A percentile compares a stretch with the other conserved stretches of the same genome.
phyloP scores from a whole-genome alignment of 2,888 invertebrate species.

The Eupelmus urozonus region DNA sequence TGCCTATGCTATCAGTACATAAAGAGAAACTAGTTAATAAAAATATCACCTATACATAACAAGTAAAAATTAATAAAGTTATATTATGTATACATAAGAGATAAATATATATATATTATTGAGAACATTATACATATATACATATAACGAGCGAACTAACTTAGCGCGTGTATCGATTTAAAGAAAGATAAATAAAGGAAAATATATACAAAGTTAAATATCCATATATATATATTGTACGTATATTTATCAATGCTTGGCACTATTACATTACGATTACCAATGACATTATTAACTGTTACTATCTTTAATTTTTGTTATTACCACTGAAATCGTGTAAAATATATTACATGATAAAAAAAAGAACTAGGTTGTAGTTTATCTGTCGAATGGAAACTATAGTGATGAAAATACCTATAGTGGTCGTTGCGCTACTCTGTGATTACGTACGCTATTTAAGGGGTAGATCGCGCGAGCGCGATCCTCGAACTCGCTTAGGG shows the following conservation, averaged over 20 bases:
- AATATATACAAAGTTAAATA: constrained; percentile 29
- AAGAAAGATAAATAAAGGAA: background rate
- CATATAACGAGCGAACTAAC: constrained; percentile 15
- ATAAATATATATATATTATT: constrained; percentile 54
- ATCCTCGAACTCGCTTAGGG: constrained; percentile 55
- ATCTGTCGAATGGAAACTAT: constrained; percentile 52
- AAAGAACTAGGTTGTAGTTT: constrained; percentile 40
- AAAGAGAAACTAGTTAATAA: constrained; percentile 39
- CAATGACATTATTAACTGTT: background rate
- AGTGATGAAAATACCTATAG: constrained; percentile 57
- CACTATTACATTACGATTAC: constrained; percentile 34
- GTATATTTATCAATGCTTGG: constrained; percentile 39
- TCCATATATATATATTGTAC: constrained; percentile 20
- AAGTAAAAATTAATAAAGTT: constrained; percentile 34
- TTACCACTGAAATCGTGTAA: constrained; percentile 22
- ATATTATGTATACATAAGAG: constrained; percentile 42
- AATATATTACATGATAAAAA: constrained; percentile 40
- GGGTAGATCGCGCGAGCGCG: constrained; percentile 58
- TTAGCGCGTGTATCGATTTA: constrained; percentile 16
- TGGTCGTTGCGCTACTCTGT: constrained; percentile 69
- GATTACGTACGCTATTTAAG: constrained; percentile 63
- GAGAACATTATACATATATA: constrained; percentile 43
- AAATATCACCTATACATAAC: constrained; percentile 10
- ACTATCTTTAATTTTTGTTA: constrained; percentile 23
- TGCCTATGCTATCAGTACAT: constrained; percentile 65